These are phyloP conservation scores for Chascanopsetta lugubris DNA, from an alignment of 2,113 vertebrate species.

Conservation along the genomic window DNA sequence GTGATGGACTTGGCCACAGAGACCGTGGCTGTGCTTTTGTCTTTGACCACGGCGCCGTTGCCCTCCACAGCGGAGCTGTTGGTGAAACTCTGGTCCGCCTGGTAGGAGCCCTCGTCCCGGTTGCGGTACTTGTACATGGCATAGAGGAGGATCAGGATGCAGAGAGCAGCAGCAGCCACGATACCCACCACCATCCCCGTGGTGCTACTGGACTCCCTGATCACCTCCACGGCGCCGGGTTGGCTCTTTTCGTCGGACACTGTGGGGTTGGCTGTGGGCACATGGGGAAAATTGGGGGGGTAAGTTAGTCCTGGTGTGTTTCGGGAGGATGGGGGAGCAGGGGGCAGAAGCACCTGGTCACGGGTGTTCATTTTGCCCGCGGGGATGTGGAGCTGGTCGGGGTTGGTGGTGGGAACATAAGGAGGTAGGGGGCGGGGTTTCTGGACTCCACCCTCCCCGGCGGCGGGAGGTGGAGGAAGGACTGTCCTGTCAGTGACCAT, in stretches of 20 bases:
- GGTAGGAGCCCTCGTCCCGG: slow-evolving; percentile 94
- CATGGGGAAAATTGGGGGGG: slow-evolving; percentile 89
- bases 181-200: slow-evolving; percentile 97
- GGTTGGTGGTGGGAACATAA: slow-evolving; percentile 84
- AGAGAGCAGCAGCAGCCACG: slow-evolving; percentile 93
- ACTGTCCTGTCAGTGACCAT: slow-evolving; percentile 94
- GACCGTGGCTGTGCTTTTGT: slow-evolving; percentile 83
- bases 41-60: slow-evolving; percentile 89
- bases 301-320: slow-evolving; percentile 87
- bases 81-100: slow-evolving; percentile 92
- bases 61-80: slow-evolving; percentile 87
- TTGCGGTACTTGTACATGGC: slow-evolving; percentile 99
- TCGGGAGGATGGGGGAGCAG: slow-evolving; percentile 86
- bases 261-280: slow-evolving; percentile 93
- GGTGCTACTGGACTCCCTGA: slow-evolving; percentile 94
- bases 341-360: slow-evolving; percentile 88
- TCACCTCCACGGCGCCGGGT: slow-evolving; percentile 91
- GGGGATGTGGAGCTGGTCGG: slow-evolving; percentile 86
- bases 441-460: slow-evolving; percentile 80
- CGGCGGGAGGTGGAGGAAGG: slow-evolving; percentile 83
- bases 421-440: slow-evolving; percentile 81
- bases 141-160: slow-evolving; percentile 97
- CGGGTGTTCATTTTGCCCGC: slow-evolving; percentile 96
- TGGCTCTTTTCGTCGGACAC: slow-evolving; percentile 87
- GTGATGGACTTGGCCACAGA: slow-evolving; percentile 85